These are phyloP conservation scores for Glaucopsyche alexis DNA, from an alignment of 2,888 invertebrate species.

Conservation along the genomic window DNA sequence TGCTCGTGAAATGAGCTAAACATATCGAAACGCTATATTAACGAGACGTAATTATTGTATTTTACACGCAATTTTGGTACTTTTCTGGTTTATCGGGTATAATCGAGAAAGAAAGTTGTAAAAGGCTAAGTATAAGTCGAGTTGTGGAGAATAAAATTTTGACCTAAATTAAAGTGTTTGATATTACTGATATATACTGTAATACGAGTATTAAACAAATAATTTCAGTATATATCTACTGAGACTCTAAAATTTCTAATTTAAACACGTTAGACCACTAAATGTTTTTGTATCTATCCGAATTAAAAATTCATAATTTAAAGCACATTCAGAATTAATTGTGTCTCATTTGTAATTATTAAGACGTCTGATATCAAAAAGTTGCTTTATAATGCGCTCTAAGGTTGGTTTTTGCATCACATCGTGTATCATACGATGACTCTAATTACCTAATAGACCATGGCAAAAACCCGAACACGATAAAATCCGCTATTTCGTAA, in stretches of 20 bases:
- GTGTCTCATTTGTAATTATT: not conserved
- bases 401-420: constrained; percentile 1
- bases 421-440: not conserved
- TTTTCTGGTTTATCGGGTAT: not conserved
- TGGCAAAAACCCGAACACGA: constrained; percentile 19
- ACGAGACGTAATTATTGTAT: constrained; percentile 21
- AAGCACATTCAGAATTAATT: not conserved
- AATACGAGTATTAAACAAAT: not conserved
- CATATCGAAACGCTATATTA: constrained; percentile 25
- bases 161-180: no score
- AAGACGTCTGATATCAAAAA: not conserved
- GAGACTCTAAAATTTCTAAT: not conserved
- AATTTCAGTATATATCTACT: not conserved
- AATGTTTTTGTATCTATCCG: not conserved
- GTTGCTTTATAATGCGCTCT: not conserved
- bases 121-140: not conserved
- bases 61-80: not conserved
- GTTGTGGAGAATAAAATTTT: no score
- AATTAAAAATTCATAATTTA: not conserved
- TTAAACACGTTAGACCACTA: not conserved
- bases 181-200: not conserved
- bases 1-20: constrained; percentile 18
- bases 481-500: constrained; percentile 27
- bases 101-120: not conserved
- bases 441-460: constrained; percentile 10